These are phyloP conservation scores for Pseudeuparius sepicola DNA, from an alignment of 2,888 invertebrate genomes.

Conservation along the genomic window DNA sequence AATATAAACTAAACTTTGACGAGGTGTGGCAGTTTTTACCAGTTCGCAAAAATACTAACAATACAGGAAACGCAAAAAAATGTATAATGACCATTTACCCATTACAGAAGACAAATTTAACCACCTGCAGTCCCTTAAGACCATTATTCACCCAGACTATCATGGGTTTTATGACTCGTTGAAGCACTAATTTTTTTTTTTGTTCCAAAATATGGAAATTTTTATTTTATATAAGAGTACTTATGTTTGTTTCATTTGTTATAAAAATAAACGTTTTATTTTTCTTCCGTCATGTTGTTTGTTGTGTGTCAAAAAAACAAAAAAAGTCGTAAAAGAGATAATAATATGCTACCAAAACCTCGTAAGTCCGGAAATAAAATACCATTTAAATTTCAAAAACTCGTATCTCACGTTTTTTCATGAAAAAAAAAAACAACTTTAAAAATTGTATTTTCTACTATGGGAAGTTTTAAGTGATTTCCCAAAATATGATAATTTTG, in stretches of 20 bases:
- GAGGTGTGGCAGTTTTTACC: conserved; percentile 5
- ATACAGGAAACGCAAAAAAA: conserved; percentile 18
- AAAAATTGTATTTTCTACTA: conserved; percentile 2
- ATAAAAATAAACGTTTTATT: conserved; percentile 8
- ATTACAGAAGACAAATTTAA: background rate
- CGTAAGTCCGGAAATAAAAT: conserved; percentile 3
- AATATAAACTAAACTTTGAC: conserved; percentile 7
- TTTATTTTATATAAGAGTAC: conserved; percentile 2
- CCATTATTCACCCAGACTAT: conserved; percentile 9
- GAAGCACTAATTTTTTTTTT: conserved; percentile 8
- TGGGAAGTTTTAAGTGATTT: conserved; percentile 3
- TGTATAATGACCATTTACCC: conserved; percentile 5
- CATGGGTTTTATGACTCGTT: conserved; percentile 9
- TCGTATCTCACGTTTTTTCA: background rate
- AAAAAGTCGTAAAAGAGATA: conserved; percentile 6
- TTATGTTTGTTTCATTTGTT: conserved; percentile 7
- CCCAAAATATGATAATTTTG: conserved; percentile 3
- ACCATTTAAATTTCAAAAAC: conserved; percentile 6
- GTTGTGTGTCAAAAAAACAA: conserved; percentile 8
- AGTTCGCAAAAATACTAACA: conserved; percentile 4
- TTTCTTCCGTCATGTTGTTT: conserved; percentile 10
- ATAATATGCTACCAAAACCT: conserved; percentile 9
- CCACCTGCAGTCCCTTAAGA: conserved; percentile 8
- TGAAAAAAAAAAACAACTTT: conserved; percentile 1
- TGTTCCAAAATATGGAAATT: conserved; percentile 4